Percentiles rank a stretch among this genome's conserved stretches.
phyloP scores from a whole-genome alignment of 2,888 invertebrate genomes.

The Nomada fucata region DNA sequence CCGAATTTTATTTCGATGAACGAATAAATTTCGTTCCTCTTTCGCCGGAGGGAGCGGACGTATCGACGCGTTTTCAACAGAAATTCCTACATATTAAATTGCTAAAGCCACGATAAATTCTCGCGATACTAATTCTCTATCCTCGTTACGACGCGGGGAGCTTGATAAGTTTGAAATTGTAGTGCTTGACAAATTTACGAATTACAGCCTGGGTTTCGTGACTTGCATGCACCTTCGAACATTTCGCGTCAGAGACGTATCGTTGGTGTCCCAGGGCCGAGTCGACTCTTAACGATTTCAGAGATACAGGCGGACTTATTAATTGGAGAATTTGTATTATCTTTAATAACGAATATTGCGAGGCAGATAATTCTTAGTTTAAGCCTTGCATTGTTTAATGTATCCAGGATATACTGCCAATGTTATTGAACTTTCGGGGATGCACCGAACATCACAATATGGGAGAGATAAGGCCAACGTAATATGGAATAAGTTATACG shows the following conservation, averaged over 20 bases:
- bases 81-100: conserved; percentile 53
- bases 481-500: no score
- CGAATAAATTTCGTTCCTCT: conserved; percentile 38
- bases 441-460: no score
- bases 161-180: conserved; percentile 28
- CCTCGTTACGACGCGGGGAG: not conserved
- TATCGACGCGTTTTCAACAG: conserved; percentile 27
- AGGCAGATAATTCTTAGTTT: no score
- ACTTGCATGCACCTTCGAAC: not conserved
- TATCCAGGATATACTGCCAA: no score
- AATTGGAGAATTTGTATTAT: not conserved
- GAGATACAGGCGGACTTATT: not conserved
- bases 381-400: no score
- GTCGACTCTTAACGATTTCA: no score
- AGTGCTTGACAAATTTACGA: conserved; percentile 17
- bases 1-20: conserved; percentile 43
- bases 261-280: not conserved
- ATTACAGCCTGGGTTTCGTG: not conserved
- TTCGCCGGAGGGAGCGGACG: not conserved
- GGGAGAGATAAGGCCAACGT: no score
- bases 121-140: conserved; percentile 26
- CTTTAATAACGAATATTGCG: no score
- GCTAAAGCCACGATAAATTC: conserved; percentile 45
- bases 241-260: not conserved
- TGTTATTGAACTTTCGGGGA: no score